Percentiles rank a stretch among this genome's conserved stretches.
Conservation (phyloP, 2,888 invertebrate species). For the Tethea ocularis region DNA sequence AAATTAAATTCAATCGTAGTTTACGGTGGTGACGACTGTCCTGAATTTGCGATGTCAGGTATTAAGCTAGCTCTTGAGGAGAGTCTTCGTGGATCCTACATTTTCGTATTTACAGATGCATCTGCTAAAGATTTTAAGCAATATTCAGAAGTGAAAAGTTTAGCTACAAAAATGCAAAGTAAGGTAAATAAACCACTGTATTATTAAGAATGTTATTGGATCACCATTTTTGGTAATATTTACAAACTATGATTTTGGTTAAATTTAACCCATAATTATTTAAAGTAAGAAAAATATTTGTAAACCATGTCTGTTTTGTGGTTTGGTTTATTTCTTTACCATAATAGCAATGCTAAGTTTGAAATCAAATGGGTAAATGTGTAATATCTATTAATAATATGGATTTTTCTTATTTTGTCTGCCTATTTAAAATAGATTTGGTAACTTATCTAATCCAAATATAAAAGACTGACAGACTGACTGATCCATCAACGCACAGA, state of each 20-base stretch:
- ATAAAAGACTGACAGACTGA: too few relatives aligned
- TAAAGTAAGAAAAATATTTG: too few relatives aligned
- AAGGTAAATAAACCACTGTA: constrained; percentile 40
- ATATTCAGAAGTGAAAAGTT: constrained; percentile 42
- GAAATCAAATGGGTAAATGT: too few relatives aligned
- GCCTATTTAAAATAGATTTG: too few relatives aligned
- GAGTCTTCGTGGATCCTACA: constrained; percentile 51
- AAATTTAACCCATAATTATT: too few relatives aligned
- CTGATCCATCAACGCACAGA: too few relatives aligned
- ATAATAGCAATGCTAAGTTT: too few relatives aligned
- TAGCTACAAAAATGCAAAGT: constrained; percentile 48
- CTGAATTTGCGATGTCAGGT: constrained; percentile 59
- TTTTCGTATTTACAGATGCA: constrained; percentile 71
- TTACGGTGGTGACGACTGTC: constrained; percentile 50
- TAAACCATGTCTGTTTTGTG: neutral
- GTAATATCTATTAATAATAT: too few relatives aligned
- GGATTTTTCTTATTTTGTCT: too few relatives aligned
- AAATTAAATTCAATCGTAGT: constrained; percentile 36
- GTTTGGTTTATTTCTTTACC: neutral
- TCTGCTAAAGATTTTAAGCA: constrained; percentile 47
- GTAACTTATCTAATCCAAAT: too few relatives aligned
- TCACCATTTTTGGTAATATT: too few relatives aligned
- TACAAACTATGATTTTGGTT: too few relatives aligned
- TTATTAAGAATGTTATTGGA: neutral
- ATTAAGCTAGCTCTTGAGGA: constrained; percentile 49